Evolutionary conservation across 2,888 invertebrate species (phyloP), one percentile per base, ranked within the genome.

Genomic region (Trichogramma dendrolimi): DNA sequence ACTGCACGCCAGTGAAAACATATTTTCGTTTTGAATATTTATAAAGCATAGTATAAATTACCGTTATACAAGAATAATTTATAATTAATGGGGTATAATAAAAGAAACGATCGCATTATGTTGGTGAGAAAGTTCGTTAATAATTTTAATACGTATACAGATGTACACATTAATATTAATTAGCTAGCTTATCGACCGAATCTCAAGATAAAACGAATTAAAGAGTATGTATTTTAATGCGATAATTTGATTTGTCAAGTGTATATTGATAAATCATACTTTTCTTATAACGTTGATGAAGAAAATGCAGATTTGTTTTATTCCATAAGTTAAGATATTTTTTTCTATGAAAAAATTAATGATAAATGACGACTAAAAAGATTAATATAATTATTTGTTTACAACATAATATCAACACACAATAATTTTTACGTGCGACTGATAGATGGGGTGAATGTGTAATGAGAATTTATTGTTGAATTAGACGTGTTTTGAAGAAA

Each of bases 381-480:
- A 55, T 14, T 42, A 38, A 53, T 55, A 54, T 60, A 11, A 53
- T 58, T 47, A 10, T 58, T 54, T 60, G 60, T 56, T 61, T 58
- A 56, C 8, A 55, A 65, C 62, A 58, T 8, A 42, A 27, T 27
- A 62, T 62, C 6, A 60, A 62, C 43, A 55, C 27, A 27, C 11
- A 43, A 43, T 57, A 65, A 63, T 54, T 56, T 61, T 51, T 39
- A 61, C 54, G 54, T 61, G 54, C 47, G 63, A 65, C 61, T 63
- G 62, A 63, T 61, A 57, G 8, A 52, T 40, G 43, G 63, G 52
- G 48, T 52, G 27, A 27, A 27, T 27, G 56, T 54, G 61, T 61
- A 61, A 59, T 59, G 59, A 63, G 65, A 65, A 65, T 65, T 65
- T 63, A 56, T 65, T 65, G 42, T 63, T 61, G 47, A 63, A 65